A percentile compares a stretch with the other conserved stretches of the same genome.
phyloP scores from a whole-genome alignment of 2,888 invertebrate genomes.

The Hypomecis atomaria region DNA sequence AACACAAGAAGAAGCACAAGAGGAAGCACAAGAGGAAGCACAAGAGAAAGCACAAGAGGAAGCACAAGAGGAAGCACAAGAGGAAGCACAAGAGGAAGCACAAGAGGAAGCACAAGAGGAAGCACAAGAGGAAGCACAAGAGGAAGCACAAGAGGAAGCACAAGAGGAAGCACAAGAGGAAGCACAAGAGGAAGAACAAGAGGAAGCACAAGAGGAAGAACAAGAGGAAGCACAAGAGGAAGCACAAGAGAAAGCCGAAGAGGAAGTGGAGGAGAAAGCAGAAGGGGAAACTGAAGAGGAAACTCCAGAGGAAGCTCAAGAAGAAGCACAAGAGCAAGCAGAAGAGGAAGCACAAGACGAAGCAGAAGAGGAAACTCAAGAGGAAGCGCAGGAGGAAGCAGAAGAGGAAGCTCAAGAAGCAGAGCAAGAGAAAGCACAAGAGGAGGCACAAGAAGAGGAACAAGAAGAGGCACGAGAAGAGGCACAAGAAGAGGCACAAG shows the following conservation, averaged over 20 bases:
- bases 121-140: conserved; percentile 3
- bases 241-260: conserved; percentile 6
- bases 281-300: neutral
- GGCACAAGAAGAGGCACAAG: neutral
- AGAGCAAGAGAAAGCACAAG: conserved; percentile 3
- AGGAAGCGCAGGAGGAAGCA: neutral
- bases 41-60: neutral
- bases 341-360: conserved; percentile 6
- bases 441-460: neutral
- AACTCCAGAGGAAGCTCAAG: neutral
- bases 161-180: neutral
- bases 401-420: neutral
- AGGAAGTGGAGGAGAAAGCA: neutral
- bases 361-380: neutral
- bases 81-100: neutral
- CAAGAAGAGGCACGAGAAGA: neutral
- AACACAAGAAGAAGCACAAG: neutral
- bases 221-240: neutral
- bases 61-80: neutral
- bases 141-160: neutral
- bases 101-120: neutral
- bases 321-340: neutral
- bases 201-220: conserved; percentile 1
- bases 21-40: neutral
- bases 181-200: conserved; percentile 7